Evolutionary conservation across 1,140 invertebrate genomes (phyloP).

Genomic region (Paralvinella palmiformis): DNA sequence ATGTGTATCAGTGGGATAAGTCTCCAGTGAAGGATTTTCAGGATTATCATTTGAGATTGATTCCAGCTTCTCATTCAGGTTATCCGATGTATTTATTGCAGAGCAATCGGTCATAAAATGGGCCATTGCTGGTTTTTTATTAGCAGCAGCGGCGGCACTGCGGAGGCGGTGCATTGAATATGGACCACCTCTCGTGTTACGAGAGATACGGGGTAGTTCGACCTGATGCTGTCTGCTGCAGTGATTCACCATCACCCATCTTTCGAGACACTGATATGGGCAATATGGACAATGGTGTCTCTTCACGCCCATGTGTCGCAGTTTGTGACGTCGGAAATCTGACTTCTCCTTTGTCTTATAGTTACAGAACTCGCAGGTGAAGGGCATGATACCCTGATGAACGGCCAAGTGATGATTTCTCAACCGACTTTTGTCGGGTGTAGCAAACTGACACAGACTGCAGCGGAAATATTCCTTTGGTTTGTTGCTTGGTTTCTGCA

Average conservation of each 20-base stretch:
- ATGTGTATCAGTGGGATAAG: too few relatives aligned
- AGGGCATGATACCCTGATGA: constrained; percentile 3
- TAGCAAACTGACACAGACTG: not conserved
- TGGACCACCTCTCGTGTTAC: not conserved
- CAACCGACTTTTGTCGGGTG: not conserved
- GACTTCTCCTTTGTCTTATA: constrained; percentile 12
- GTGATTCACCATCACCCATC: constrained; percentile 11
- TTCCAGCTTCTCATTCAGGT: too few relatives aligned
- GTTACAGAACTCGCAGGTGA: not conserved
- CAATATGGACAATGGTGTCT: not conserved
- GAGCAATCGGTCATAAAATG: too few relatives aligned
- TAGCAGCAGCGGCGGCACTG: too few relatives aligned
- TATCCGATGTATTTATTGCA: too few relatives aligned
- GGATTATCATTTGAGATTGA: too few relatives aligned
- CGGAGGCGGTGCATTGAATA: too few relatives aligned
- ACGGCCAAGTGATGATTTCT: constrained; percentile 7
- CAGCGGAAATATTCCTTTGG: not conserved
- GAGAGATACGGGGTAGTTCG: not conserved
- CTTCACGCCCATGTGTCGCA: constrained; percentile 4
- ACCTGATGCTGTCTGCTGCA: not conserved
- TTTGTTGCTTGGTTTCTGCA: not conserved
- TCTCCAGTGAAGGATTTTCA: too few relatives aligned
- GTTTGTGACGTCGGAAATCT: constrained; percentile 7
- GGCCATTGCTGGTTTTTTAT: too few relatives aligned
- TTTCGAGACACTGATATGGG: not conserved